These are phyloP conservation scores for Amyelois transitella DNA, from an alignment of 1,140 invertebrate species.

Conservation along the genomic window DNA sequence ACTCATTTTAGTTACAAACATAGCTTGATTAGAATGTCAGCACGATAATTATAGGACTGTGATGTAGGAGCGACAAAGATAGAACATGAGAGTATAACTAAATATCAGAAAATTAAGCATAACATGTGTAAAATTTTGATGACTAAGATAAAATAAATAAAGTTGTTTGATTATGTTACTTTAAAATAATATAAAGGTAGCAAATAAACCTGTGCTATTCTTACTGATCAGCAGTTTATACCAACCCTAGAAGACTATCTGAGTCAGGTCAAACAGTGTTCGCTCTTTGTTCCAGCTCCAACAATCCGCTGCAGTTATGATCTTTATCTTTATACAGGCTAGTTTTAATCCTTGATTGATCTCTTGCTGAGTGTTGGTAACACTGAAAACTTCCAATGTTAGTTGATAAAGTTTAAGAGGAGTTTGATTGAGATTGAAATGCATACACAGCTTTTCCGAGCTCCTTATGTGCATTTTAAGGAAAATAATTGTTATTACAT, in stretches of 20 bases:
- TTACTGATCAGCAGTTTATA: neutral
- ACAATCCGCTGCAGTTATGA: slow-evolving; percentile 18
- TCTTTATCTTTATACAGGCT: slow-evolving; percentile 13
- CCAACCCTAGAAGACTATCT: slow-evolving; percentile 9
- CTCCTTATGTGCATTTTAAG: neutral
- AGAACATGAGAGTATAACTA: too few relatives aligned
- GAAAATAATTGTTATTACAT: too few relatives aligned
- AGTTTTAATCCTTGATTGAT: slow-evolving; percentile 1
- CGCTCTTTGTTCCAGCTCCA: slow-evolving; percentile 22
- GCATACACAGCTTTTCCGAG: neutral
- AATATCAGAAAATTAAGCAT: too few relatives aligned
- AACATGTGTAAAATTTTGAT: too few relatives aligned
- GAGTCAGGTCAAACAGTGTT: slow-evolving; percentile 30
- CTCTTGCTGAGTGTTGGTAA: neutral
- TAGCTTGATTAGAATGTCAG: too few relatives aligned
- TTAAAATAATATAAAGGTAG: too few relatives aligned
- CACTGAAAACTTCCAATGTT: neutral
- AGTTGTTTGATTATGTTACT: too few relatives aligned
- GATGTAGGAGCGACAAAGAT: too few relatives aligned
- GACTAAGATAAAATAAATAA: too few relatives aligned
- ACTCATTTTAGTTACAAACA: too few relatives aligned
- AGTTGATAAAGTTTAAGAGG: neutral
- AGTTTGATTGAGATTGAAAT: neutral
- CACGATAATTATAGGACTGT: too few relatives aligned
- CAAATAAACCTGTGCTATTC: too few relatives aligned